Evolutionary conservation across 2,888 invertebrate species (phyloP).

Genomic region (Chrysina gloriosa): DNA sequence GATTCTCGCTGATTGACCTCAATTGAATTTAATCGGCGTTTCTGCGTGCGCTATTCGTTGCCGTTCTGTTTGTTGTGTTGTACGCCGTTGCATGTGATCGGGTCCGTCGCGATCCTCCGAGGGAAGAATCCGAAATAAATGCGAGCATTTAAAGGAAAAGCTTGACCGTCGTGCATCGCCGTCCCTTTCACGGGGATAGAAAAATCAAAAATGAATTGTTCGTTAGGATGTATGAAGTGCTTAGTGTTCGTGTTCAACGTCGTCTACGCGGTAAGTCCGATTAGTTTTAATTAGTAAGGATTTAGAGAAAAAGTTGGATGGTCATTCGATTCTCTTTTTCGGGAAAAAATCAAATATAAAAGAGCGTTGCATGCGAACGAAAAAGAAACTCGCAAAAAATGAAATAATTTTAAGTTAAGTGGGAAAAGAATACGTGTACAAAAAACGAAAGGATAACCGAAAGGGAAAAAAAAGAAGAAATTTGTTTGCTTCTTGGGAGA

Average conservation of each 20-base stretch:
- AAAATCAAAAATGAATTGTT: constrained; percentile 39
- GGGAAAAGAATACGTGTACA: too few species aligned
- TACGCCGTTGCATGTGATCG: background rate
- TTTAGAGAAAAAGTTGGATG: too few species aligned
- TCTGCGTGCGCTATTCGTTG: background rate
- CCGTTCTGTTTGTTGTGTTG: background rate
- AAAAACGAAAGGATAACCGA: too few species aligned
- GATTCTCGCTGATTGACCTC: constrained; percentile 9
- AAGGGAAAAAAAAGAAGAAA: too few species aligned
- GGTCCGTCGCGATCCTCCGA: background rate
- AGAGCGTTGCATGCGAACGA: too few species aligned
- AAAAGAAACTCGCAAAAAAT: too few species aligned
- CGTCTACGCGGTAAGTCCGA: constrained; percentile 42
- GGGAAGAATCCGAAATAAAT: background rate
- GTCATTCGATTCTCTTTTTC: too few species aligned
- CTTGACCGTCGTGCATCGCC: too few species aligned
- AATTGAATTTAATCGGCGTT: constrained; percentile 1
- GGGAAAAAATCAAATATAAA: too few species aligned
- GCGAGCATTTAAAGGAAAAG: too few species aligned
- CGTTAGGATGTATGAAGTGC: constrained; percentile 41
- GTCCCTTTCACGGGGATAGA: background rate
- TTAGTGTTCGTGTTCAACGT: constrained; percentile 42
- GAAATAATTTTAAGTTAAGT: too few species aligned
- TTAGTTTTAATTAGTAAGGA: background rate
- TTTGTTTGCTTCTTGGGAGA: too few species aligned